phyloP scores from a whole-genome alignment of 2,113 vertebrate species.

The Etheostoma cragini region DNA sequence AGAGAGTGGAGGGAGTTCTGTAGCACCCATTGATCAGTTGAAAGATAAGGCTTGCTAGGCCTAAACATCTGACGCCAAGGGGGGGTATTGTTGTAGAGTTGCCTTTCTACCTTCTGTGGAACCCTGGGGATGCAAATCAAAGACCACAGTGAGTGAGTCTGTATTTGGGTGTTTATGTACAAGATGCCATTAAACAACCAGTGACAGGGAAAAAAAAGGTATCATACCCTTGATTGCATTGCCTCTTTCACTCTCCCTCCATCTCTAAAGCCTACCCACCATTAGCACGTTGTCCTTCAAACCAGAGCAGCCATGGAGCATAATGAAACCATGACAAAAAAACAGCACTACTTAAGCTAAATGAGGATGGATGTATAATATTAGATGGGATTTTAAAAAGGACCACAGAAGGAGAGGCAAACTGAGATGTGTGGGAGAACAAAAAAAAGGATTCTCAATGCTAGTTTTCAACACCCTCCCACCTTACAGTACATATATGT shows the following conservation, averaged over 20 bases:
- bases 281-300: conserved; percentile 80
- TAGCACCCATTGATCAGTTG: conserved; percentile 76
- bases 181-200: not conserved
- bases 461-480: conserved; percentile 27
- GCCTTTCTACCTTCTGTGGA: conserved; percentile 45
- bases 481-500: not conserved
- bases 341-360: conserved; percentile 54
- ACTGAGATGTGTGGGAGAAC: conserved; percentile 26
- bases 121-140: conserved; percentile 47
- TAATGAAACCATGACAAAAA: conserved; percentile 81
- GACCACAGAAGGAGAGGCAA: conserved; percentile 45
- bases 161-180: not conserved
- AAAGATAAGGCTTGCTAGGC: conserved; percentile 60
- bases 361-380: conserved; percentile 52
- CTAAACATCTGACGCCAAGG: conserved; percentile 58
- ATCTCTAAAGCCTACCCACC: conserved; percentile 60
- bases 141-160: conserved; percentile 12
- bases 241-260: conserved; percentile 4
- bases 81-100: conserved; percentile 46
- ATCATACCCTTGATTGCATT: not conserved
- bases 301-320: conserved; percentile 68
- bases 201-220: not conserved
- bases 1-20: conserved; percentile 40
- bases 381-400: conserved; percentile 24
- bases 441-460: conserved; percentile 37